Evolutionary conservation across 1,140 invertebrate genomes (phyloP), one percentile per base, ranked within the genome.

Genomic region (Leptonema lineaticorne): DNA sequence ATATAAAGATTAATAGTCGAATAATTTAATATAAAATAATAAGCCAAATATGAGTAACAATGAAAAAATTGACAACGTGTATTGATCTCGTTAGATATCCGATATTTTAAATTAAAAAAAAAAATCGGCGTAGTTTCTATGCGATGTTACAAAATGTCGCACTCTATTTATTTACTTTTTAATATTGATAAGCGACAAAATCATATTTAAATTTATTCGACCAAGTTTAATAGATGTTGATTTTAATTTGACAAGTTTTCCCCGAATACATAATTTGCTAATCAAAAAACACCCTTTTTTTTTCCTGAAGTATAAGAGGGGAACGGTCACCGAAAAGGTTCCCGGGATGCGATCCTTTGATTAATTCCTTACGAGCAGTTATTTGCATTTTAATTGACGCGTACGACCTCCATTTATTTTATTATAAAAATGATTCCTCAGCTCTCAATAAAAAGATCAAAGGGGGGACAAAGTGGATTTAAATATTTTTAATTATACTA

Each of bases 361-460:
- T 66, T 64, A 64, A 64, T 64, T 64, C 62, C 62, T 66, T 57
- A 26, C 64, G 46, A 66, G 64, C 57, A 66, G 64, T 66, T 66
- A 66, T 66, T 66, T 57, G 64, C 64, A 66, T 66, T 66, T 66
- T 66, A 66, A 66, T 66, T 66, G 64, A 22, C 16, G 16, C 7
- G 24, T 18, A 2, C 24, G 37, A 26, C 62, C 46, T 37, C 45
- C 26, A 29, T 46, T 64, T 64, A 64, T 64, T 64, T 45, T 53
- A 27, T 64, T 50, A 41, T 48, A 48, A 53, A 53, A 53, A 53
- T 53, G 50, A 53, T 20, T 24, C 50, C 50, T 11, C 37, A 24
- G 22, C 50, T 53, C 27, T 53, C 50, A 24, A 53, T 53, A 26
- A 45, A 14, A 27, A 45, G 59, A 62, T 62, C 59, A 62, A 62